Evolutionary conservation across 2,113 vertebrate genomes (phyloP).

Genomic region (Dasyprocta punctata): DNA sequence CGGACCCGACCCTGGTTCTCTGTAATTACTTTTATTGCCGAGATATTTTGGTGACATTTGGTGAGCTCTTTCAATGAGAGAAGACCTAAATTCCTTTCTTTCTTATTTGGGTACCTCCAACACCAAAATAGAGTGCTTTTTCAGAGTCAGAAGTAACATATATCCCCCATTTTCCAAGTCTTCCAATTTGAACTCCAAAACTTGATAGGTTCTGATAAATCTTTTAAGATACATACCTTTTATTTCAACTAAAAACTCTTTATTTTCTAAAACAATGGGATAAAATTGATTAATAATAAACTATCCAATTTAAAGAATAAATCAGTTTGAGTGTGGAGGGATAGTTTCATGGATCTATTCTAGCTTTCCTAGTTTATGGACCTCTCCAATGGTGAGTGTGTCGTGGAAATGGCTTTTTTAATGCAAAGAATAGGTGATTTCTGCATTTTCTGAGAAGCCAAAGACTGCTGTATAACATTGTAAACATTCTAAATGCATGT

Average conservation of each 20-base stretch:
- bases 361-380: neutral
- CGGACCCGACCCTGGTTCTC: no score
- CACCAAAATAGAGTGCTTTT: neutral
- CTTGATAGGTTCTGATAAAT: neutral
- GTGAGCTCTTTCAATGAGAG: neutral
- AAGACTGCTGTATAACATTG: neutral
- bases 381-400: neutral
- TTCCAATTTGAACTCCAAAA: constrained; percentile 12
- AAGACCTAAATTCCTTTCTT: neutral
- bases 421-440: neutral
- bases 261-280: neutral
- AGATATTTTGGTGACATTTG: neutral
- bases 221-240: neutral
- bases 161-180: neutral
- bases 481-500: neutral
- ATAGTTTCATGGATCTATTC: neutral
- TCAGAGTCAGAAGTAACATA: neutral
- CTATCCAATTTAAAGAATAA: neutral
- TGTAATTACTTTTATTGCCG: neutral
- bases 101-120: neutral
- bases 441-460: neutral
- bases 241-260: constrained; percentile 5
- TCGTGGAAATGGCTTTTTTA: neutral
- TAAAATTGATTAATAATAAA: constrained; percentile 1
- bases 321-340: neutral